Evolutionary conservation across 1,140 invertebrate genomes (phyloP), one percentile per base, ranked within the genome.

Genomic region (Triops longicaudatus): DNA sequence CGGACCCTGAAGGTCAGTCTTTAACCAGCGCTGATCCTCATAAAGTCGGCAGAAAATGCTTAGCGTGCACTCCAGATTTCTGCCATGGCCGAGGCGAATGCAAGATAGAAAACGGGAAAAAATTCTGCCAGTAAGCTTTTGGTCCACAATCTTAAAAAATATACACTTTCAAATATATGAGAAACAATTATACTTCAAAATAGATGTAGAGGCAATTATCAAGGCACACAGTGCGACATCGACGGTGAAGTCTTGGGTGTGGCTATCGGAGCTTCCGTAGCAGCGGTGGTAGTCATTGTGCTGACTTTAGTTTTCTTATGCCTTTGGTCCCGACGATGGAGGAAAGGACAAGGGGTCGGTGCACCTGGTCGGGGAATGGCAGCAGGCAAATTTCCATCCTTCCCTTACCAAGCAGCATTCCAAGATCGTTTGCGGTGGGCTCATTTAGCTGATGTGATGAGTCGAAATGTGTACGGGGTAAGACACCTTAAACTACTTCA

Each of bases 291-390:
- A 31, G 95, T 96, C 75, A 96, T 97, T 81, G 89, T 92, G 1
- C 83, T 95, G 31, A 96, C 94, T 0, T 84, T 96, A 1, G 90
- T 93, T 1, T 94, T 93, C 80, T 86, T 97, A 5, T 91, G 95
- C 77, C 93, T 94, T 87, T 96, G 94, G 94, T 96, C 92, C 82
- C 92, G 93, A 75, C 88, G 91, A 78, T 96, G 93, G 93, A 93
- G 91, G 63, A 87, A 91, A 1, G 93, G 95, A 81, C 93, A 95
- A 22, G 50, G 50, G 81, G 93, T 95, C 82, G 89, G 84, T 75
- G 28, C 41, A 50, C 81, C 82, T 17, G 82, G 83, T 74, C 73
- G 82, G 14, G 89, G 80, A 89, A 88, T 12, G 83, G 85, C 77
- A 43, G n/a, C 76, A 86, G 85, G 73, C 86, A 78, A 80, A 78